Evolutionary conservation across 1,140 invertebrate genomes (phyloP), one percentile per base, ranked within the genome.

Genomic region (Amphibalanus amphitrite): DNA sequence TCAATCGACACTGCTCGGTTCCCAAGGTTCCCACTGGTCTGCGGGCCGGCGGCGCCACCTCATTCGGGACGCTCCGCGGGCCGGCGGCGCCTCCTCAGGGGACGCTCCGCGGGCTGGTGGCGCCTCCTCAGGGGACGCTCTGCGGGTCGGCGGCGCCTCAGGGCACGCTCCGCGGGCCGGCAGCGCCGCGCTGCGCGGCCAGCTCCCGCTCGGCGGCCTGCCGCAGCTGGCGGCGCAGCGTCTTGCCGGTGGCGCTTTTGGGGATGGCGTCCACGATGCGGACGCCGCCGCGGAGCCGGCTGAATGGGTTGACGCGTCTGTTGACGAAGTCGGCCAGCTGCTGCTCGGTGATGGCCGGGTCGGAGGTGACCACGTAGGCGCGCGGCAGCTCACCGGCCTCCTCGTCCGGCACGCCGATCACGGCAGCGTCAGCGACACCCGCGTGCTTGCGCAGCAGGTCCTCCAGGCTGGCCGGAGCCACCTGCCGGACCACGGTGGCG

Each of bases 161-260:
- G n/a, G n/a, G n/a, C n/a, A n/a, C n/a, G n/a, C n/a, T n/a, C n/a
- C n/a, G n/a, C n/a, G n/a, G n/a, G n/a, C n/a, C n/a, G n/a, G n/a
- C n/a, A n/a, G n/a, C n/a, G n/a, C n/a, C n/a, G n/a, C n/a, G n/a
- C n/a, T n/a, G n/a, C n/a, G n/a, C 33, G 33, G 33, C 33, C 4
- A 38, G 4, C 33, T 38, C 33, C 33, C 33, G 33, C 33, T 38
- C 33, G 33, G 33, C 33, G 4, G 15, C 15, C 33, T 38, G 15
- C 4, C 33, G 33, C 30, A 69, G 71, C 82, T 84, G 76, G 69
- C 82, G 82, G 74, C 88, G 83, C 70, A 91, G 78, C 74, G 90
- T 90, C 82, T 92, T 92, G 38, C 90, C 90, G 0, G 86, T 83
- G 0, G 85, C 77, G 76, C 84, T 89, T 79, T 89, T 91, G 4